Percentiles rank a stretch among this genome's conserved stretches.
phyloP scores from a whole-genome alignment of 2,888 invertebrate genomes.

The Elysia crispata region DNA sequence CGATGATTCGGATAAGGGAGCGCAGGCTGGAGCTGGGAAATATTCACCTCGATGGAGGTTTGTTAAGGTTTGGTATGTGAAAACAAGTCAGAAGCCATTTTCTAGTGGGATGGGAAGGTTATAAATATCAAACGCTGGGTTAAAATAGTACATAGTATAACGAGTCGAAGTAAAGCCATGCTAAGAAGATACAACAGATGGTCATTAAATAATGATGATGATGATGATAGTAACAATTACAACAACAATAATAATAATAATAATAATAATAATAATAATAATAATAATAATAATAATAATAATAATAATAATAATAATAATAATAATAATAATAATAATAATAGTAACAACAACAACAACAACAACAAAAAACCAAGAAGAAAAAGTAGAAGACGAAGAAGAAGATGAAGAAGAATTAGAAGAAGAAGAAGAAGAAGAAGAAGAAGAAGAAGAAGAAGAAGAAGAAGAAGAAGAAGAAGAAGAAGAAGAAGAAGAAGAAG shows the following conservation, averaged over 20 bases:
- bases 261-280: slow-evolving; percentile 23
- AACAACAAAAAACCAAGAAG: background rate
- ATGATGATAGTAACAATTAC: slow-evolving; percentile 16
- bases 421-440: slow-evolving; percentile 23
- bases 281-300: slow-evolving; percentile 6
- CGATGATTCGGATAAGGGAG: too few relatives aligned
- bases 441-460: slow-evolving; percentile 17
- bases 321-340: slow-evolving; percentile 24
- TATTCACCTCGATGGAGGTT: too few relatives aligned
- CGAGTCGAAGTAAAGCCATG: too few relatives aligned
- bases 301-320: slow-evolving; percentile 13
- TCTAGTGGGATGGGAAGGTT: background rate
- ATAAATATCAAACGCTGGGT: background rate
- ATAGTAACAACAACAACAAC: slow-evolving; percentile 1
- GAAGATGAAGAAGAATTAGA: slow-evolving; percentile 6
- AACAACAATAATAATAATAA: slow-evolving; percentile 6
- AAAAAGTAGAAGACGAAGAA: background rate
- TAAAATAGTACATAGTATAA: too few relatives aligned
- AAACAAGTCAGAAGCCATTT: background rate
- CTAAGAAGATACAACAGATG: too few relatives aligned
- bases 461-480: slow-evolving; percentile 5
- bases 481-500: background rate
- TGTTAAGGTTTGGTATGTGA: too few relatives aligned
- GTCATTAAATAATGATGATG: background rate
- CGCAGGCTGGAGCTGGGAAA: too few relatives aligned